Evolutionary conservation across 2,888 invertebrate genomes (phyloP).

Genomic region (Conomelus anceps): DNA sequence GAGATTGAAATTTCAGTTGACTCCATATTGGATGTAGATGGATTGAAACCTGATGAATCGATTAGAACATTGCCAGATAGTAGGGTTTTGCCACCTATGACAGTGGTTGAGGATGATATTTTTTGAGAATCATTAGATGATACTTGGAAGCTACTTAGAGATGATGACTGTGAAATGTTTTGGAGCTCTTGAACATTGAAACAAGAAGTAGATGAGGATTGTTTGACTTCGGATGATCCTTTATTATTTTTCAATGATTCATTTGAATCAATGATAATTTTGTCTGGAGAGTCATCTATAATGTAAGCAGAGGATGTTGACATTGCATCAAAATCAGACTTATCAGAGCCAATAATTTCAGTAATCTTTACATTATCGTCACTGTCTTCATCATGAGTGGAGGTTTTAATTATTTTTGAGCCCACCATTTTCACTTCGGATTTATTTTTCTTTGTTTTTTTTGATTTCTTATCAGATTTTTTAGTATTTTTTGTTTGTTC

Average conservation of each 20-base stretch:
- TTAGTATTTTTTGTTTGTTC: background rate
- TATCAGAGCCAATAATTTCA: background rate
- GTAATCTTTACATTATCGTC: slow-evolving; percentile 5
- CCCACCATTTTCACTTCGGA: slow-evolving; percentile 26
- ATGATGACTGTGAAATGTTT: background rate
- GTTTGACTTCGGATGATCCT: background rate
- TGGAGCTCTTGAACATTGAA: background rate
- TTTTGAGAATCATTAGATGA: background rate
- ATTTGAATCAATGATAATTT: background rate
- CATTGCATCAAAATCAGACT: background rate
- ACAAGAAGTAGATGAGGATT: background rate
- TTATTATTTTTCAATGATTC: background rate
- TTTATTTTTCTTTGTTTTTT: slow-evolving; percentile 18
- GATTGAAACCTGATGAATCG: background rate
- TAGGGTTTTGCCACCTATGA: background rate
- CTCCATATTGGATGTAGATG: background rate
- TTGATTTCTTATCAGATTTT: background rate
- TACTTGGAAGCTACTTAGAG: background rate
- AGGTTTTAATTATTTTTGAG: slow-evolving; percentile 27
- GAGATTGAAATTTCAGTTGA: background rate
- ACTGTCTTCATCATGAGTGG: slow-evolving; percentile 6
- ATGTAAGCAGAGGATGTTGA: background rate
- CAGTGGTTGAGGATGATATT: background rate
- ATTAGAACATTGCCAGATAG: background rate
- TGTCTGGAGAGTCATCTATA: background rate